Base-by-base conservation (phyloP, 1,140 invertebrate species). In the Phenacoccus solenopsis region DNA sequence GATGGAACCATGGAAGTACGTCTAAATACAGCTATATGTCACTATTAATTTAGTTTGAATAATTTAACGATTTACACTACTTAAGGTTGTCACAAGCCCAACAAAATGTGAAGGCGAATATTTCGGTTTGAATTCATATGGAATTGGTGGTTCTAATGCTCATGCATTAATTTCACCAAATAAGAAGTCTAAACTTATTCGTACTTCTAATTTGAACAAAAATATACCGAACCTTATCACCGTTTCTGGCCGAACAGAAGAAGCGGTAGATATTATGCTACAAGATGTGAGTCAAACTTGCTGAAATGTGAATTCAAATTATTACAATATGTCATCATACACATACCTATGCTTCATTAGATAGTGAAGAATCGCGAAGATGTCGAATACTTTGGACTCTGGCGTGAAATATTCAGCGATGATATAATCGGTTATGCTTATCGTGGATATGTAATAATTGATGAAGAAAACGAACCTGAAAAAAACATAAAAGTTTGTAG, bases 1-100 rank as follows among this genome's bases (percentile, higher is more conserved):
- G 91, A 96, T 77, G 96, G 96, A 0, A 80, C 88, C 28, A 82
- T 98, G 0, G 86, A 92, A 82, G 84, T 86, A 76, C 56, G 67
- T 64, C 3, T 35, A 7, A 2, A n/a, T n/a, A 27, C 4, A 49
- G 5, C 20, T 16, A n/a, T 16, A 49, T 9, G n/a, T n/a, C n/a
- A n/a, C n/a, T n/a, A n/a, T n/a, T n/a, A n/a, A n/a, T n/a, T n/a
- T 5, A 32, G 30, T 32, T 32, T 13, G 30, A 32, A 7, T 32
- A 5, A 7, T 32, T 32, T 32, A 7, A 49, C 5, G 13, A 69
- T 27, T 28, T 70, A 28, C 61, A 56, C 67, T 9, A 32, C 69
- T 76, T 88, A 27, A 78, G 77, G 85, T 86, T 32, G 83, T 87
- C 1, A 79, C 78, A 16, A 78, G 84, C 72, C 78, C 79, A 49